A percentile compares a stretch with the other conserved stretches of the same genome.
phyloP scores from a whole-genome alignment of 2,113 vertebrate genomes.

The Sigmodon hispidus region DNA sequence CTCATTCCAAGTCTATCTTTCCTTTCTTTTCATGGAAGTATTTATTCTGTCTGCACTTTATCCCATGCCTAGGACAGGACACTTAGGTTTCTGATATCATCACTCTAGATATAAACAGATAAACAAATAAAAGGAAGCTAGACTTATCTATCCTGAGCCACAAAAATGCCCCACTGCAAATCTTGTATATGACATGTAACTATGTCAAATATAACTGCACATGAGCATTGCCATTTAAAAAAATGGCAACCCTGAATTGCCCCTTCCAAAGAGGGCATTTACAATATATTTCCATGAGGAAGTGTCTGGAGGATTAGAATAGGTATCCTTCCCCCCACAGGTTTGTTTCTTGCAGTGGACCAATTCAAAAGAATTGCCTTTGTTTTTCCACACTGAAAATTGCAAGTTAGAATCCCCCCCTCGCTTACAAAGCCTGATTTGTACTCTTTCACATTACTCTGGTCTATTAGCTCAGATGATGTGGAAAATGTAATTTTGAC shows the following conservation, averaged over 20 bases:
- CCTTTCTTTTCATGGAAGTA: neutral
- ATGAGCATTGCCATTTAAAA: neutral
- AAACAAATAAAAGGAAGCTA: neutral
- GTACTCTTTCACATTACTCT: constrained; percentile 52
- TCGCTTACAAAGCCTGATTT: constrained; percentile 63
- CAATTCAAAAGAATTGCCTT: constrained; percentile 63
- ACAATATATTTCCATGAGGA: constrained; percentile 25
- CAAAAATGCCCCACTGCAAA: neutral
- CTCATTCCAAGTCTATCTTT: neutral
- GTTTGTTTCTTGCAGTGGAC: constrained; percentile 51
- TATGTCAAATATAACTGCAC: neutral
- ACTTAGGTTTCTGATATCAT: neutral
- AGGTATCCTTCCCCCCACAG: neutral
- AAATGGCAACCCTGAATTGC: neutral
- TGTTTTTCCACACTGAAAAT: constrained; percentile 70
- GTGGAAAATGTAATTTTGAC: constrained; percentile 76
- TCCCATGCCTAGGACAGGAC: neutral
- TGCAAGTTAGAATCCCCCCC: constrained; percentile 34
- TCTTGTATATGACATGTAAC: neutral
- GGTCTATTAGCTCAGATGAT: constrained; percentile 70
- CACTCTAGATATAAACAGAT: neutral
- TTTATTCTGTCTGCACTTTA: neutral
- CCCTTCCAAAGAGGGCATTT: constrained; percentile 14
- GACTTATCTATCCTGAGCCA: neutral
- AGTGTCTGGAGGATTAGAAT: constrained; percentile 38